Conservation (phyloP, 2,888 invertebrate species). For the Drosophila villosipedis region DNA sequence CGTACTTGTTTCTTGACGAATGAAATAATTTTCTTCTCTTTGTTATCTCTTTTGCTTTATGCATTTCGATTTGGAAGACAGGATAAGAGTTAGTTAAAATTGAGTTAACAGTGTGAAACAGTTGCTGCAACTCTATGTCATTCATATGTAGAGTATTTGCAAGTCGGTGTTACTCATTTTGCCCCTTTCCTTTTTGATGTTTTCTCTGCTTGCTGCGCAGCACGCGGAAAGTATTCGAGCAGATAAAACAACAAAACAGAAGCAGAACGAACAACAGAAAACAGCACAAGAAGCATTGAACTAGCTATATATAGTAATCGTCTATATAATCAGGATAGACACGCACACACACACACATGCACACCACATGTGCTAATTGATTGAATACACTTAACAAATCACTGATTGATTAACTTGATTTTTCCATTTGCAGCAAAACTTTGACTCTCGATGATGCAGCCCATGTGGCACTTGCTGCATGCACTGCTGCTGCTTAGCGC, state of each 20-base stretch:
- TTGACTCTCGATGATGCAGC: slow-evolving; percentile 49
- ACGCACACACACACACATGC: background rate
- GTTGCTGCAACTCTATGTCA: background rate
- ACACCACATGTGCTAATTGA: slow-evolving; percentile 42
- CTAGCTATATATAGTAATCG: slow-evolving; percentile 35
- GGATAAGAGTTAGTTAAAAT: background rate
- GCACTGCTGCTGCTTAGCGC: slow-evolving; percentile 57
- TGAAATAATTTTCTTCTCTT: background rate
- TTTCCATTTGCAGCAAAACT: slow-evolving; percentile 24
- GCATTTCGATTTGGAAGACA: background rate
- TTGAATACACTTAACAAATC: slow-evolving; percentile 29
- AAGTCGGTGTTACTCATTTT: background rate
- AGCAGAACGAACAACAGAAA: slow-evolving; percentile 9
- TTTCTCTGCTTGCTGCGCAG: slow-evolving; percentile 57
- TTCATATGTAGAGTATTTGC: slow-evolving; percentile 11
- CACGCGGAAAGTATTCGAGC: slow-evolving; percentile 67
- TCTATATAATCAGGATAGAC: slow-evolving; percentile 15
- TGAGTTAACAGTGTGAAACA: background rate
- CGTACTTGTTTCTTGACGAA: background rate
- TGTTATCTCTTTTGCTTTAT: background rate
- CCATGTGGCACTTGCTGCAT: slow-evolving; percentile 68
- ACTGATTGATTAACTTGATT: slow-evolving; percentile 59
- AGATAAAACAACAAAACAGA: slow-evolving; percentile 19
- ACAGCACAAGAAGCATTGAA: slow-evolving; percentile 3
- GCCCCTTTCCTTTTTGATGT: slow-evolving; percentile 12